Base-by-base conservation (phyloP, 2,797 vertebrate genomes). In the Melanotaenia maccullochi region DNA sequence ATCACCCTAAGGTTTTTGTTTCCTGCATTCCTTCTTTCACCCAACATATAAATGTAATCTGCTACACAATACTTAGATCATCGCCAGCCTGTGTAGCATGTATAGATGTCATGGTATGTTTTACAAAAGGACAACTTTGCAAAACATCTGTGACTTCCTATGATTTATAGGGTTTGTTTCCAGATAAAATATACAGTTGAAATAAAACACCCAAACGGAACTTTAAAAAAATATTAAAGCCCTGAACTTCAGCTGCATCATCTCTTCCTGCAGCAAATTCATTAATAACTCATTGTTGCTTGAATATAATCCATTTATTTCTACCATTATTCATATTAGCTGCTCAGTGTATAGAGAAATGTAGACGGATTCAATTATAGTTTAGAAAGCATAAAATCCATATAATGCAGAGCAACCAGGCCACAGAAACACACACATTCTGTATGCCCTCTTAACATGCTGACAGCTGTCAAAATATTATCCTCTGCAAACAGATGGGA, bases 381-480 rank as follows among this genome's bases (percentile, higher is more conserved):
- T 32, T 32, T 35, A 4, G 30, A 58, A 18, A 58, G 56, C 56
- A 58, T 35, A 9, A 20, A 32, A 32, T 8, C 28, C 30, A 20
- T 18, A 6, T 56, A 28, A 13, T 9, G 0, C 4, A 52, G 14
- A 35, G 1, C 22, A 55, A 16, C 4, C 3, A 22, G 24, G 65
- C 9, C 28, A 73, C 18, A 18, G 9, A 70, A 32, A 56, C 18
- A 42, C n/a, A 24, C 28, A 58, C 2, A 33, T 28, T 30, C 60
- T 44, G 44, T 32, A n/a, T 73, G 14, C 55, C 35, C 68, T 60
- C 76, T 60, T 14, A 25, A 68, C 35, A n/a, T 42, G 60, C 71
- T 78, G 79, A 89, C 70, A 84, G 69, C 79, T 85, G 89, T 89
- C 85, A 82, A 68, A 76, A 79, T 80, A 82, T 70, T 84, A 80